Evolutionary conservation across 2,888 invertebrate genomes (phyloP), one percentile per base, ranked within the genome.

Genomic region (Petrolisthes cinctipes): DNA sequence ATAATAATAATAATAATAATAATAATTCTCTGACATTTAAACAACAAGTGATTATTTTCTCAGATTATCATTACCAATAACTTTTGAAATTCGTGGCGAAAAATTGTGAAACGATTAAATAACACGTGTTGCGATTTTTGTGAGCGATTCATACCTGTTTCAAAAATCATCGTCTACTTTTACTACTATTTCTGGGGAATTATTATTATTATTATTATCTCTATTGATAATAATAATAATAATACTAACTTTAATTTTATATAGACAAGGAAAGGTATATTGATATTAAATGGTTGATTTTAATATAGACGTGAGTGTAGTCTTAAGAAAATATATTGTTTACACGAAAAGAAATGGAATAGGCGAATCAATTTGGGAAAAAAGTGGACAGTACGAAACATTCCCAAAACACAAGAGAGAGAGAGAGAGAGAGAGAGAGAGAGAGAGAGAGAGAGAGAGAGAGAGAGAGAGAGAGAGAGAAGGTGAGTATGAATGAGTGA

Each of bases 61-160:
- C 80, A 80, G 83, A 87, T 87, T 87, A 87, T 87, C 83, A 87
- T 83, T 83, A 83, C 83, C 82, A 66, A 68, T 79, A 53, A 86
- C 87, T 83, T n/a, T n/a, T n/a, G 83, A 87, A 83, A 87, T 87
- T 87, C 83, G 87, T 80, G 87, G 71, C 87, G 87, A 87, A 87
- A 83, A 87, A 83, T 87, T 87, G 73, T 87, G 87, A 87, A 87
- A 87, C 83, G 87, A 87, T 87, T 83, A 87, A 87, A 83, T 83
- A 83, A 83, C 83, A 75, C 83, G 87, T 87, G 83, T 73, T 73
- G 76, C 57, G 53, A 66, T 80, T 57, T 83, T 80, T 87, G 57
- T 83, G 83, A 56, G 37, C 73, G 79, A 80, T 83, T 83, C 80
- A 73, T 73, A 68, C 7, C 57, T 17, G 75, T 83, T 87, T 87